Evolutionary conservation across 2,797 vertebrate species (phyloP), one percentile per base, ranked within the genome.

Genomic region (Trematomus bernacchii): DNA sequence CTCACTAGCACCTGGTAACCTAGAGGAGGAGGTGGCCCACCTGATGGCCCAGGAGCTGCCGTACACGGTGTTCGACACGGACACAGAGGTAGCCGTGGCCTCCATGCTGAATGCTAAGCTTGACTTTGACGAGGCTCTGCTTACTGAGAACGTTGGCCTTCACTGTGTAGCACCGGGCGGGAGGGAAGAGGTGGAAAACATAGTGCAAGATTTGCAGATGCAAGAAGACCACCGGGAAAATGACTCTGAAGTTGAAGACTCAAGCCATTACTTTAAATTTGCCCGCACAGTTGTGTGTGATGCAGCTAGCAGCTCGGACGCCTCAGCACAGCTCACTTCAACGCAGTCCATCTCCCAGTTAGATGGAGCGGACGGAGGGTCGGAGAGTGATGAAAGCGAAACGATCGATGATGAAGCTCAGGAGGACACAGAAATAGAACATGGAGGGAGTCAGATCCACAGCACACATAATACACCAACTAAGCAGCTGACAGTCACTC

Each of bases 301-400:
- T 0, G 86, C 93, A 9, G 76, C 87, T 0, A 83, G 90, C 46
- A 84, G 91, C 69, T 82, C 92, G 0, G 82, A 86, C 1, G 16
- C 85, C 6, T 44, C 89, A 0, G 81, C 68, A 50, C 83, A 85
- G 33, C 74, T 85, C 23, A 59, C 89, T 11, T 77, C 92, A 37
- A 64, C 94, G 4, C 92, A 82, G 51, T 93, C 94, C 0, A 97
- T 98, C 59, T 91, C 95, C 2, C 97, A 98, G 86, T 86, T 98
- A 74, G 97, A 98, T 0, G 97, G 97, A 3, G 96, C 96, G 0
- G 96, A 97, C 1, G 95, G 96, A 0, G 95, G 95, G 68, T 96
- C 96, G 0, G 97, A 98, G 80, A 97, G 96, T 0, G 96, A 97
- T 48, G 86, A 86, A 27, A 90, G 82, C 2, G 96, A 95, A 0